Base-by-base conservation (phyloP, 2,888 invertebrate genomes). In the Tenthredo notha region DNA sequence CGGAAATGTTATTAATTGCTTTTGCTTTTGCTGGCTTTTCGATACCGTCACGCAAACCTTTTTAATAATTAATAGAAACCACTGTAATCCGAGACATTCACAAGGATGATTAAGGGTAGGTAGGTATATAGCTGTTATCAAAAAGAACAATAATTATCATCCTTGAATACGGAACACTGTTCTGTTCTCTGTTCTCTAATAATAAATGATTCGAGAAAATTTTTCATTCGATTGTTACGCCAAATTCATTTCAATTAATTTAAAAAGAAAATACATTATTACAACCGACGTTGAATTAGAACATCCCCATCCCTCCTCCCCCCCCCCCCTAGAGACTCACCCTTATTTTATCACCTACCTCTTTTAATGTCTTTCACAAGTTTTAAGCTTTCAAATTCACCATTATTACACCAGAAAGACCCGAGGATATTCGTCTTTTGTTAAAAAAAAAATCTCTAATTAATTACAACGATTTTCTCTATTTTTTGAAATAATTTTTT, bases 401-500 rank as follows among this genome's bases (percentile, higher is more conserved):
- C 91, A 91, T 89, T 90, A 54, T 54, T 54, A 54, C n/a, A 54
- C 54, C 54, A n/a, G n/a, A n/a, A n/a, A n/a, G 54, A 54, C 86
- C n/a, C n/a, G n/a, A n/a, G 54, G 0, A 54, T 6, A 54, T 2
- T 54, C 88, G 88, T 88, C 90, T 90, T 91, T 91, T 91, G 90
- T 91, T n/a, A n/a, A n/a, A n/a, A n/a, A n/a, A n/a, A 88, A 54
- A 6, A n/a, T n/a, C n/a, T n/a, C n/a, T 92, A 93, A 93, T 93
- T 93, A 93, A 93, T 92, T 92, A 90, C 90, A 91, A 92, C 92
- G 92, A 93, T 92, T 92, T 91, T 92, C n/a, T 37, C 6, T 37
- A 7, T 37, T 37, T 37, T 37, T n/a, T n/a, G n/a, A n/a, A 37
- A 37, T 37, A 37, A 37, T 37, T 7, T 37, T 7, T 6, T 37